These are phyloP conservation scores for Frankliniella fusca DNA, from an alignment of 2,888 invertebrate species.

Conservation along the genomic window DNA sequence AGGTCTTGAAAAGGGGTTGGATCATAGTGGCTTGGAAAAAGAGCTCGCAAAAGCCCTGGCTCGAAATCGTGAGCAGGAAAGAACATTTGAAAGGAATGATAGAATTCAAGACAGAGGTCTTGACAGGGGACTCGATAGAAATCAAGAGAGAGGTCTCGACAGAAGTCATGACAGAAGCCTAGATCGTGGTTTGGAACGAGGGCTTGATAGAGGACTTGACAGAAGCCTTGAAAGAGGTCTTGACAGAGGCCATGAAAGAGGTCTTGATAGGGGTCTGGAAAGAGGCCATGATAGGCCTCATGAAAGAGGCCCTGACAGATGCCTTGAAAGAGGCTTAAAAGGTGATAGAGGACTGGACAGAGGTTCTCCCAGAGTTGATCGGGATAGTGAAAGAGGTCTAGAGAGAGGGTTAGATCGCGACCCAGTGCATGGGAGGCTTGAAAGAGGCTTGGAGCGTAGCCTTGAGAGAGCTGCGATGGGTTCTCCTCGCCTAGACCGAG, in stretches of 20 bases:
- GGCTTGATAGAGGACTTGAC: slow-evolving; percentile 32
- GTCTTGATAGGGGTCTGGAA: slow-evolving; percentile 36
- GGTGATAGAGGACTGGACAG: slow-evolving; percentile 40
- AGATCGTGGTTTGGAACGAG: slow-evolving; percentile 31
- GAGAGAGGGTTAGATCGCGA: slow-evolving; percentile 37
- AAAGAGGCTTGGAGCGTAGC: slow-evolving; percentile 27
- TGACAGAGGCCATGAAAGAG: slow-evolving; percentile 33
- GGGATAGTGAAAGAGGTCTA: slow-evolving; percentile 42
- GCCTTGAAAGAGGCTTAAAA: not conserved
- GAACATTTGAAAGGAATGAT: slow-evolving; percentile 43
- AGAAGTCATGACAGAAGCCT: slow-evolving; percentile 30
- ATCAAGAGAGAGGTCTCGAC: slow-evolving; percentile 32
- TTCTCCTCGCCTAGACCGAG: slow-evolving; percentile 31
- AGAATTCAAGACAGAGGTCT: slow-evolving; percentile 42
- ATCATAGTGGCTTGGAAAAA: not conserved
- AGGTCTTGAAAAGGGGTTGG: not conserved
- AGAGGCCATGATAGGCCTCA: slow-evolving; percentile 26
- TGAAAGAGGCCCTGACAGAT: slow-evolving; percentile 32
- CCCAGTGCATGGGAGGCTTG: slow-evolving; percentile 29
- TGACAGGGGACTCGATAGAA: slow-evolving; percentile 33
- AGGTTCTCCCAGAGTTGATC: slow-evolving; percentile 41
- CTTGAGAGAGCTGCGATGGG: slow-evolving; percentile 31
- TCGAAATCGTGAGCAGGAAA: slow-evolving; percentile 47
- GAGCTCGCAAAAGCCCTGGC: not conserved
- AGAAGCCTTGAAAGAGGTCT: slow-evolving; percentile 32